phyloP scores from a whole-genome alignment of 2,888 invertebrate genomes.

The Pterostichus niger region DNA sequence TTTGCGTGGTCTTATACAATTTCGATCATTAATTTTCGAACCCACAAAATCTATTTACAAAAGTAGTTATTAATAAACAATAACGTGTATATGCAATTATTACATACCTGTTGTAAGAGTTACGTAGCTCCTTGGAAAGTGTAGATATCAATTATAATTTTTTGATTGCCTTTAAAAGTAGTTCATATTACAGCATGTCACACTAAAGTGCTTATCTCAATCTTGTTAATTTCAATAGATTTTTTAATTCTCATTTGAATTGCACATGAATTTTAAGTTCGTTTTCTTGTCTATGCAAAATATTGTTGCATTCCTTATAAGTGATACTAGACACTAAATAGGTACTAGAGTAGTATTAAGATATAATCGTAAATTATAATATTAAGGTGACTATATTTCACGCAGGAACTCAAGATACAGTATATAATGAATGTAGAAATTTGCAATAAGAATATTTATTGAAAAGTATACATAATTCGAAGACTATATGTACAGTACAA shows the following conservation, averaged over 20 bases:
- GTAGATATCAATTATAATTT: background rate
- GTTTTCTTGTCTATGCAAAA: constrained; percentile 52
- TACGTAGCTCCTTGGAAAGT: constrained; percentile 29
- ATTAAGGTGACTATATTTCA: background rate
- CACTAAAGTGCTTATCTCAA: constrained; percentile 33
- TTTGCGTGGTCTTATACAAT: constrained; percentile 25
- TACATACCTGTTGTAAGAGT: background rate
- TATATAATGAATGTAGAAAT: too few species aligned
- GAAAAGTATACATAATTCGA: too few species aligned
- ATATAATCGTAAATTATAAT: constrained; percentile 35
- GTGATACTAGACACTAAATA: background rate
- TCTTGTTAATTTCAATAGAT: constrained; percentile 2
- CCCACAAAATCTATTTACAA: constrained; percentile 29
- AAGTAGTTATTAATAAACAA: background rate
- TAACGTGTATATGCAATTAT: constrained; percentile 9
- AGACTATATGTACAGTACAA: too few species aligned
- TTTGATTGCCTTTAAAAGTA: constrained; percentile 31
- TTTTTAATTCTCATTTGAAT: constrained; percentile 48
- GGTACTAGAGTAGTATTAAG: constrained; percentile 9
- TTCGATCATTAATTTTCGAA: constrained; percentile 22
- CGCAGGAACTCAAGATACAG: too few species aligned
- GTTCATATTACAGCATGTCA: constrained; percentile 42
- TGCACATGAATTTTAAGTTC: constrained; percentile 43
- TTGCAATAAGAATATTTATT: too few species aligned
- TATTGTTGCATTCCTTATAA: constrained; percentile 22